Evolutionary conservation across 2,797 vertebrate species (phyloP), one percentile per base, ranked within the genome.

Genomic region (Gallinago solitaria): DNA sequence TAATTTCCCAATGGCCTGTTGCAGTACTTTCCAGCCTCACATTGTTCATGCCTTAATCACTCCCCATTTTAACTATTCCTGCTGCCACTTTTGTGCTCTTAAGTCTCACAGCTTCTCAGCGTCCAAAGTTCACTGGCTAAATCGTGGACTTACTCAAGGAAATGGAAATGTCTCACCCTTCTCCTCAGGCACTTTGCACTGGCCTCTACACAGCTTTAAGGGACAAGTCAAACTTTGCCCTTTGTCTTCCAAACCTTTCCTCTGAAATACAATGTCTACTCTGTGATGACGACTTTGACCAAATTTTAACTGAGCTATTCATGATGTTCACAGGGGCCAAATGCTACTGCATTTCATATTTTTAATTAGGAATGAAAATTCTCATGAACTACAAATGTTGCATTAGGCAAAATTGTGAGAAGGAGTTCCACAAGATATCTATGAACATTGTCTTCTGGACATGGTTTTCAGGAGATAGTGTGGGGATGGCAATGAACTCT

Each of bases 21-120:
- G 89, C 77, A 95, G 79, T 90, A 81, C 63, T 96, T 95, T 95
- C 82, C 91, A 96, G 30, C 28, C 16, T 76, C 37, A 61, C 59
- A 84, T 95, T 95, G 83, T 93, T 95, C 21, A 18, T 92, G 56
- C 61, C 56, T 93, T 94, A 91, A 93, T 96, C 67, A 79, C 53
- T 89, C 93, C 83, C 94, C 89, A 83, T 91, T 61, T 89, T 89
- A 89, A 89, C 84, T 94, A 54, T 71, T 89, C 47, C 83, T 89
- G 23, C 60, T 93, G 85, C 89, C 56, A 41, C 91, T 96, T 92
- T 69, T 73, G 30, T 93, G 79, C 39, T 92, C 14, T n/a, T 27
- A 61, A 91, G 17, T 61, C 59, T 95, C n/a, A 30, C 20, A 76
- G 63, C 17, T 93, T 87, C 53, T 89, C 30, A 54, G 63, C 4